A percentile compares a stretch with the other conserved stretches of the same genome.
Evolutionary conservation across 2,888 invertebrate species (phyloP).

Genomic region (Phasia obesa): DNA sequence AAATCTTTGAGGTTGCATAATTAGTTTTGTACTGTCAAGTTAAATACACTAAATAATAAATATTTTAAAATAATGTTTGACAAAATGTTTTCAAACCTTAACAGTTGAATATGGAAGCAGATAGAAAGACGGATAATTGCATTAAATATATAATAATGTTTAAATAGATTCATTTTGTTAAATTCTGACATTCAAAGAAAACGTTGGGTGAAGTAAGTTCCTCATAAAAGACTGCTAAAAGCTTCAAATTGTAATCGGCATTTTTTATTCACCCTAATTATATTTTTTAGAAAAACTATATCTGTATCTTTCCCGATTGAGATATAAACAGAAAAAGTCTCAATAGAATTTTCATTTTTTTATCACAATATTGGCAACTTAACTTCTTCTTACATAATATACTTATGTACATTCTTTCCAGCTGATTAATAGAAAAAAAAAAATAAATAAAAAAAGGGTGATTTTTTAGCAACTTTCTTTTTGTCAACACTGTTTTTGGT

Average conservation of each 20-base stretch:
- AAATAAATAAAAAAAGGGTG: too few relatives aligned
- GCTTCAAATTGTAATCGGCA: too few relatives aligned
- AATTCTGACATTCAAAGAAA: neutral
- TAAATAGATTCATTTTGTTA: neutral
- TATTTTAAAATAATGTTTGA: slow-evolving; percentile 29
- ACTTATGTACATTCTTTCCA: neutral
- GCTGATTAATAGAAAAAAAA: too few relatives aligned
- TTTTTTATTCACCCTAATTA: too few relatives aligned
- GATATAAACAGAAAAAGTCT: too few relatives aligned
- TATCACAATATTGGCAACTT: too few relatives aligned
- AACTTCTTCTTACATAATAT: too few relatives aligned
- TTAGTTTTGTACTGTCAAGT: slow-evolving; percentile 53
- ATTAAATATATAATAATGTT: neutral
- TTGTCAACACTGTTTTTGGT: too few relatives aligned
- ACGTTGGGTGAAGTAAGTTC: neutral
- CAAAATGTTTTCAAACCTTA: neutral
- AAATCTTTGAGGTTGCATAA: slow-evolving; percentile 51
- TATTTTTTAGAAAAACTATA: too few relatives aligned
- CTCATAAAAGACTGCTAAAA: neutral
- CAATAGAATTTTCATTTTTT: too few relatives aligned
- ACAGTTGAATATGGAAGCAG: neutral
- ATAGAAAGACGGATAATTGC: neutral
- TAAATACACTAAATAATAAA: slow-evolving; percentile 56
- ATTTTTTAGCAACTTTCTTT: too few relatives aligned
- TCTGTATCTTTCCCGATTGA: too few relatives aligned